Evolutionary conservation across 2,797 vertebrate genomes (phyloP).

Genomic region (Etheostoma perlongum): DNA sequence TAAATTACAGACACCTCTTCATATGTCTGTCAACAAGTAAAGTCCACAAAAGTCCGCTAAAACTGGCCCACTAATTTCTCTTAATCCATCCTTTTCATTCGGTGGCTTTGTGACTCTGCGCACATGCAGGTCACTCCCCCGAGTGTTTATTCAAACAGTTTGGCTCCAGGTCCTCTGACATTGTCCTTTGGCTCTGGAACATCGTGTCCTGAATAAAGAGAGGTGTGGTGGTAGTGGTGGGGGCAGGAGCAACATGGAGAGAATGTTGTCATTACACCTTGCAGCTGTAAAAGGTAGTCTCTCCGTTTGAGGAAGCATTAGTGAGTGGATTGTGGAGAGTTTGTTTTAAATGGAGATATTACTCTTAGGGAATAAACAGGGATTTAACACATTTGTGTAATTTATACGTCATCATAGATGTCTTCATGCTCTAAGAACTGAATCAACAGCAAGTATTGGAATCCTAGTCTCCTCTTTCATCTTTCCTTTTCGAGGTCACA

Average conservation of each 20-base stretch:
- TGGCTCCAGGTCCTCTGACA: constrained; percentile 36
- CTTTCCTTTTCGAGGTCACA: constrained; percentile 4
- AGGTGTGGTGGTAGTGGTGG: constrained; percentile 20
- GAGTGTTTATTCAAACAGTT: constrained; percentile 37
- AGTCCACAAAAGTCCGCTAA: constrained; percentile 13
- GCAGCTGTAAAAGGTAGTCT: constrained; percentile 6
- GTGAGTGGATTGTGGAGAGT: background rate
- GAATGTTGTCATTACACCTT: constrained; percentile 23
- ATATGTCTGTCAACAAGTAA: constrained; percentile 7
- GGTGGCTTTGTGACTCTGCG: constrained; percentile 48
- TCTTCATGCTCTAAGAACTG: background rate
- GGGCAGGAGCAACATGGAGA: constrained; percentile 12
- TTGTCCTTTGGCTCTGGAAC: constrained; percentile 63
- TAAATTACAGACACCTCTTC: background rate
- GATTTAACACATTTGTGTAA: background rate
- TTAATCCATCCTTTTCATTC: constrained; percentile 63
- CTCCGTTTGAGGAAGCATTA: constrained; percentile 17
- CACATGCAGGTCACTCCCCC: constrained; percentile 19
- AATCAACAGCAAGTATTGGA: background rate
- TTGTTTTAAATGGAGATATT: constrained; percentile 10
- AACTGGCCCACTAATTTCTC: constrained; percentile 40
- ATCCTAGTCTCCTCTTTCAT: background rate
- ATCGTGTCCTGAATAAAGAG: constrained; percentile 69
- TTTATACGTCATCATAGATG: background rate
- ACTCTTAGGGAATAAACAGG: background rate